Conservation (phyloP, 1,140 invertebrate genomes). For the Tetragonula clypearis region DNA sequence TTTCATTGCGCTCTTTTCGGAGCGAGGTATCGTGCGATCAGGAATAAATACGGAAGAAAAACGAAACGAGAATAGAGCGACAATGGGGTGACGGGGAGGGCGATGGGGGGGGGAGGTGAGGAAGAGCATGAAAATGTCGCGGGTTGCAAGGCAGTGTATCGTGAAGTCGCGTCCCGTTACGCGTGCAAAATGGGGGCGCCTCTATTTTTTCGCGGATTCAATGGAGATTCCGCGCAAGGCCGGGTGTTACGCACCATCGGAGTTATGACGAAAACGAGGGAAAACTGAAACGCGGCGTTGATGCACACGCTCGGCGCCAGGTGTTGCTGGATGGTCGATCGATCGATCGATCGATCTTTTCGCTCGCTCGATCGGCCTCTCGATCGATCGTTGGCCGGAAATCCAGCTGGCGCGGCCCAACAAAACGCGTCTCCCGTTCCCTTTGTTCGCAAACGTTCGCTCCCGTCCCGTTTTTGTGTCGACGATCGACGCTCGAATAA, state of each 20-base stretch:
- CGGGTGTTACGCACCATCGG: constrained; percentile 9
- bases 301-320: constrained; percentile 15
- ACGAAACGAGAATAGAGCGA: background rate
- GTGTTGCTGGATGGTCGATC: constrained; percentile 7
- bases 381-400: constrained; percentile 32
- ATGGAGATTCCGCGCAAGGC: constrained; percentile 2
- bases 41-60: background rate
- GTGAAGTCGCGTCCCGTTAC: constrained; percentile 10
- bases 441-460: background rate
- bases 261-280: constrained; percentile 34
- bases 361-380: too few species aligned
- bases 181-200: constrained; percentile 1
- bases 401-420: background rate
- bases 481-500: background rate
- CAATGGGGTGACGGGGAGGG: background rate
- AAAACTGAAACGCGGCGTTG: constrained; percentile 2
- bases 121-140: background rate
- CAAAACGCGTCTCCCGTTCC: background rate
- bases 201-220: constrained; percentile 30
- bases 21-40: background rate
- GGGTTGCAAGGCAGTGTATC: background rate
- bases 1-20: background rate
- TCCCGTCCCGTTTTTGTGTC: background rate
- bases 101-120: too few species aligned
- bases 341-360: background rate